phyloP scores from a whole-genome alignment of 2,113 vertebrate genomes.

The Melanerpes formicivorus region DNA sequence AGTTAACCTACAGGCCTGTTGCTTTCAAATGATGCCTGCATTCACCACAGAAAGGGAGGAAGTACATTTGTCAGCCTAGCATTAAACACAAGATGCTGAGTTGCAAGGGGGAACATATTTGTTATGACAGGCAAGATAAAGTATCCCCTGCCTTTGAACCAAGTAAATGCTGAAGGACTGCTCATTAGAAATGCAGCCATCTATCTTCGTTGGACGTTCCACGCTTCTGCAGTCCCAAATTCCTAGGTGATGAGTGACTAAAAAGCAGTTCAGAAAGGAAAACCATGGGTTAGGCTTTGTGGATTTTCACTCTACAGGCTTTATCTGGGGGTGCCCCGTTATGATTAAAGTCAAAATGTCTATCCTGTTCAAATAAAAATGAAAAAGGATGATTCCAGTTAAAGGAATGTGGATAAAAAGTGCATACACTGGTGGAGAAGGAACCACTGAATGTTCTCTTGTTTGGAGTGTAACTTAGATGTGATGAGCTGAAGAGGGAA shows the following conservation, averaged over 20 bases:
- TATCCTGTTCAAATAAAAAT: not conserved
- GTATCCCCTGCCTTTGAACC: slow-evolving; percentile 12
- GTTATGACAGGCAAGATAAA: slow-evolving; percentile 56
- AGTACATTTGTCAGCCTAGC: not conserved
- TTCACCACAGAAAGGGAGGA: not conserved
- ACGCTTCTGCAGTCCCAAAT: not conserved
- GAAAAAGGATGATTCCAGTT: not conserved
- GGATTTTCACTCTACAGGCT: not conserved
- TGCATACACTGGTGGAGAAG: not conserved
- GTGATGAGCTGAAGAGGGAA: not conserved
- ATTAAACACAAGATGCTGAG: not conserved
- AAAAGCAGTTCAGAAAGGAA: not conserved
- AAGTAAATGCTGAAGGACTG: slow-evolving; percentile 34
- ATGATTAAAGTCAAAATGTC: not conserved
- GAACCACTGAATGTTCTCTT: rapidly evolving
- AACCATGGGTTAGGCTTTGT: not conserved
- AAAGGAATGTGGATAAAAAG: not conserved
- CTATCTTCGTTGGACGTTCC: not conserved
- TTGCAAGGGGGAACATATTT: slow-evolving; percentile 44
- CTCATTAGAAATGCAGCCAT: not conserved
- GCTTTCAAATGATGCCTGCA: not conserved
- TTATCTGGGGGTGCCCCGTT: not conserved
- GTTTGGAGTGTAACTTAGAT: not conserved
- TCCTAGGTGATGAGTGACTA: not conserved
- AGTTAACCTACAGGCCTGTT: not conserved